Evolutionary conservation across 2,888 invertebrate genomes (phyloP).

Genomic region (Acanthopleura granulata): DNA sequence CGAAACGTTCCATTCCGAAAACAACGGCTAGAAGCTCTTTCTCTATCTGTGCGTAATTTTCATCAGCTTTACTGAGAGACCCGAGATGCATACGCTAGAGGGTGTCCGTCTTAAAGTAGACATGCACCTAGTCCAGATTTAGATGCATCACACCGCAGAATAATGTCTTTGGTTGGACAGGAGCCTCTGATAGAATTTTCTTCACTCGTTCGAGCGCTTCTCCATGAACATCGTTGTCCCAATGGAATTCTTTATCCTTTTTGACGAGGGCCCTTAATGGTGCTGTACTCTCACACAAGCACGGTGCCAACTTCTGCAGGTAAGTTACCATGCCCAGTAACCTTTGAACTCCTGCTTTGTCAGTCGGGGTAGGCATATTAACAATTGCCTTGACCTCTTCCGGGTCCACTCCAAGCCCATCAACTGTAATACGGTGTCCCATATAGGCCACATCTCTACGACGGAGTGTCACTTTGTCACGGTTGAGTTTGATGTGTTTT

Average conservation of each 20-base stretch:
- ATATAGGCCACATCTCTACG: slow-evolving; percentile 27
- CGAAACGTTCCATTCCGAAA: slow-evolving; percentile 31
- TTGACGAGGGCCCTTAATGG: slow-evolving; percentile 26
- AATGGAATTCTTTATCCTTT: slow-evolving; percentile 25
- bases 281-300: slow-evolving; percentile 26
- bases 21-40: slow-evolving; percentile 33
- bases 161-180: slow-evolving; percentile 22
- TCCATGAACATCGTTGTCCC: slow-evolving; percentile 24
- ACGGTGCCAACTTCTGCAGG: slow-evolving; percentile 31
- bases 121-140: slow-evolving; percentile 24
- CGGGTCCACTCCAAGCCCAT: slow-evolving; percentile 31
- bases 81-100: slow-evolving; percentile 37
- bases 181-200: slow-evolving; percentile 23
- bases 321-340: slow-evolving; percentile 30
- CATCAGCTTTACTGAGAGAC: slow-evolving; percentile 31
- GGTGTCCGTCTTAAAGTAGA: slow-evolving; percentile 30
- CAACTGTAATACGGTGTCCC: slow-evolving; percentile 25
- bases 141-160: slow-evolving; percentile 31
- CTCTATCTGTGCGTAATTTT: slow-evolving; percentile 36
- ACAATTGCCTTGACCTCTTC: slow-evolving; percentile 27
- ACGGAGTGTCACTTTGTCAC: slow-evolving; percentile 20
- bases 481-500: slow-evolving; percentile 28
- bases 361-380: slow-evolving; percentile 28
- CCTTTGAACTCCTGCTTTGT: slow-evolving; percentile 26
- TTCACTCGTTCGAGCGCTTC: slow-evolving; percentile 29